Percentiles rank a stretch among this genome's conserved stretches.
Conservation (phyloP, 2,888 invertebrate genomes). For the Cabera pusaria region DNA sequence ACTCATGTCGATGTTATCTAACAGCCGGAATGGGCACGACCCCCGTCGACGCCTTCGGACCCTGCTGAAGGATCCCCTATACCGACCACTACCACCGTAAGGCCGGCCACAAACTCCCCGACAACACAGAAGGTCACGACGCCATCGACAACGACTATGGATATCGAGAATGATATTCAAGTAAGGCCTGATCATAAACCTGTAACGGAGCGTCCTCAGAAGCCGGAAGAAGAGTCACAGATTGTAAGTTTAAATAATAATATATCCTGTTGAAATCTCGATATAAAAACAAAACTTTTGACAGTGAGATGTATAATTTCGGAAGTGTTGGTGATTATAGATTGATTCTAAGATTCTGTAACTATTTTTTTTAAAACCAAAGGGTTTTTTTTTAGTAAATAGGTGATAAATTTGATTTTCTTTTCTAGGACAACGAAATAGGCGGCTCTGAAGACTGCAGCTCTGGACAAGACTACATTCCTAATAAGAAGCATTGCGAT, state of each 20-base stretch:
- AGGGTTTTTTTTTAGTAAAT: too few species aligned
- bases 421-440: slow-evolving; percentile 70
- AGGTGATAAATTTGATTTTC: too few species aligned
- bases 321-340: too few species aligned
- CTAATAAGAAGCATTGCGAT: slow-evolving; percentile 69
- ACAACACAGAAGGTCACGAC: slow-evolving; percentile 42
- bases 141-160: slow-evolving; percentile 25
- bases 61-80: slow-evolving; percentile 74
- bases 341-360: too few species aligned
- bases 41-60: slow-evolving; percentile 87
- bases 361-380: too few species aligned
- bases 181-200: background rate
- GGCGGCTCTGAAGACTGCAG: slow-evolving; percentile 64
- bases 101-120: slow-evolving; percentile 42
- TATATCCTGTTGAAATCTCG: too few species aligned
- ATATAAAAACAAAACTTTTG: too few species aligned
- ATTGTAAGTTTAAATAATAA: slow-evolving; percentile 41
- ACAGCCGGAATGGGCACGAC: slow-evolving; percentile 92
- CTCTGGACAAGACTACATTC: slow-evolving; percentile 61
- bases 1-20: slow-evolving; percentile 50
- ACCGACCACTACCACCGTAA: slow-evolving; percentile 43
- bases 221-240: slow-evolving; percentile 47
- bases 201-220: slow-evolving; percentile 31
- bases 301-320: too few species aligned
- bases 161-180: slow-evolving; percentile 37